Conservation (phyloP, 2,797 vertebrate species). For the Nasua narica region DNA sequence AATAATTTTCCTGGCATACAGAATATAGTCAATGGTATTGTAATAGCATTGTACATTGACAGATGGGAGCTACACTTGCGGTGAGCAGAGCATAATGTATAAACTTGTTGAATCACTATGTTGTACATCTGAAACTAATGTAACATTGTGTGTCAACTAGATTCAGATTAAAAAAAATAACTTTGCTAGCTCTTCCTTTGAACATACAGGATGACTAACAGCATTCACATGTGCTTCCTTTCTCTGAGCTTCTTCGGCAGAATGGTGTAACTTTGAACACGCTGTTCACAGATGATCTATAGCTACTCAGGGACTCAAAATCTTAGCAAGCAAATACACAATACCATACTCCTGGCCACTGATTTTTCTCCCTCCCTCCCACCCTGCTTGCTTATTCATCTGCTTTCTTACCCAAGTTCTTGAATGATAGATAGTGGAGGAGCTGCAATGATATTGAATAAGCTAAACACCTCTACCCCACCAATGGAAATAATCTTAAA, state of each 20-base stretch:
- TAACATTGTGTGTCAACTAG: not conserved
- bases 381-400: not conserved
- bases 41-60: not conserved
- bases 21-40: not conserved
- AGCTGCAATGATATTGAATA: not conserved
- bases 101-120: not conserved
- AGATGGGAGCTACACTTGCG: not conserved
- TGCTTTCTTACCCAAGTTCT: not conserved
- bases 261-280: not conserved
- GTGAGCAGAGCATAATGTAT: not conserved
- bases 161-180: not conserved
- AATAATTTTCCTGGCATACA: not conserved
- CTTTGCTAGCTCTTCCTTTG: not conserved
- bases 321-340: not conserved
- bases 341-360: not conserved
- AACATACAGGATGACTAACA: not conserved
- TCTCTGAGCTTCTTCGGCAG: not conserved
- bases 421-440: not conserved
- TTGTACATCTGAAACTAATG: not conserved
- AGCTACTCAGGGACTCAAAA: not conserved
- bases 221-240: not conserved
- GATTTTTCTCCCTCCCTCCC: not conserved
- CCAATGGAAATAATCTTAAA: conserved; percentile 1
- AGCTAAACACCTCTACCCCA: not conserved
- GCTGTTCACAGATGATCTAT: not conserved